Conservation (phyloP, 2,797 vertebrate genomes). For the Callimico goeldii region DNA sequence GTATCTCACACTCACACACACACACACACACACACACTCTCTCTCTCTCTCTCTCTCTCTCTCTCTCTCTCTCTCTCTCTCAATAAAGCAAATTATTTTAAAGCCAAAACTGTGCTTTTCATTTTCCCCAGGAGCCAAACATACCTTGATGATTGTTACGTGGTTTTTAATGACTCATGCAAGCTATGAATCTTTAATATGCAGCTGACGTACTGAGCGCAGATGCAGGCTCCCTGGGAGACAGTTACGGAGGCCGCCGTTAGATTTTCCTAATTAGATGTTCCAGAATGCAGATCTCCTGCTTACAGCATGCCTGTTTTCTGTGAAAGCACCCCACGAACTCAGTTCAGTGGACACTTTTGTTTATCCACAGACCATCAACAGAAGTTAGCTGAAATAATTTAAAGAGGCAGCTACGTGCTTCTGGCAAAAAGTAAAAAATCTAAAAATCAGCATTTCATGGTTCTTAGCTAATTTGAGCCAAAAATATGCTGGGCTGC, state of each 20-base stretch:
- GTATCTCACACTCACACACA: not conserved
- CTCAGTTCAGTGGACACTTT: constrained; percentile 75
- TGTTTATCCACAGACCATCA: constrained; percentile 78
- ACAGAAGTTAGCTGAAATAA: constrained; percentile 77
- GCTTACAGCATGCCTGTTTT: constrained; percentile 66
- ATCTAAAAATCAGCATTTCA: constrained; percentile 68
- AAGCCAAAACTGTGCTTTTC: not conserved
- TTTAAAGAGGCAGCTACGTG: constrained; percentile 81
- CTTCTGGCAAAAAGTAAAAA: constrained; percentile 54
- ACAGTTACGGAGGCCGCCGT: constrained; percentile 64
- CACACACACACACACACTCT: not conserved
- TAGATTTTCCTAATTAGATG: constrained; percentile 81
- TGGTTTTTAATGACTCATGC: not conserved
- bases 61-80: not conserved
- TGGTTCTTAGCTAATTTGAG: constrained; percentile 70
- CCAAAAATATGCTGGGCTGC: constrained; percentile 64
- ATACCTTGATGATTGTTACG: not conserved
- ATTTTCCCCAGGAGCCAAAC: not conserved
- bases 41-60: not conserved
- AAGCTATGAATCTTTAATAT: constrained; percentile 54
- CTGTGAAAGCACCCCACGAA: constrained; percentile 72
- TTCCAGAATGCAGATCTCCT: constrained; percentile 65
- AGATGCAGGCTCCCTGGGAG: constrained; percentile 78
- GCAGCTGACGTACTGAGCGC: constrained; percentile 55
- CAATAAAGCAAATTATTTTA: constrained; percentile 37